Percentiles rank a stretch among this genome's conserved stretches.
phyloP scores from a whole-genome alignment of 1,140 invertebrate species.

The Drosophila miranda region DNA sequence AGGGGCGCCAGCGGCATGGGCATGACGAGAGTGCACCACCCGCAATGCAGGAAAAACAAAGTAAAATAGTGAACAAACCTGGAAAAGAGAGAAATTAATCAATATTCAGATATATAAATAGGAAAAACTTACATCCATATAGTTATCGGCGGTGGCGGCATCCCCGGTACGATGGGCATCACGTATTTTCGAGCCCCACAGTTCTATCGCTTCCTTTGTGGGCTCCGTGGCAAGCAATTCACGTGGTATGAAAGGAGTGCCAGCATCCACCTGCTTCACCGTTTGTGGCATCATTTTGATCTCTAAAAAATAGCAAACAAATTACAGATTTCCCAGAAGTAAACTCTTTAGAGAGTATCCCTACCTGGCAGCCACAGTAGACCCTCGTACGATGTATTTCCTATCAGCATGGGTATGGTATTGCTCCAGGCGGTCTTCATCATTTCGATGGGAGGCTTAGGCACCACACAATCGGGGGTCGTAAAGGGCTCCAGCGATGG shows the following conservation, averaged over 20 bases:
- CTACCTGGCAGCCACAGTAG: slow-evolving; percentile 67
- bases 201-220: slow-evolving; percentile 39
- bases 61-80: slow-evolving; percentile 72
- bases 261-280: slow-evolving; percentile 54
- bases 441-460: slow-evolving; percentile 74
- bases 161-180: slow-evolving; percentile 59
- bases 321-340: not conserved
- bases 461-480: slow-evolving; percentile 69
- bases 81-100: not conserved
- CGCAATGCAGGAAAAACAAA: slow-evolving; percentile 81
- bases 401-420: slow-evolving; percentile 82
- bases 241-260: slow-evolving; percentile 57
- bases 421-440: slow-evolving; percentile 80
- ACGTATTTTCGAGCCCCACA: slow-evolving; percentile 50
- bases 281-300: slow-evolving; percentile 48
- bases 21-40: slow-evolving; percentile 68
- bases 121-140: slow-evolving; percentile 63
- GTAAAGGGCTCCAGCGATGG: slow-evolving; percentile 79
- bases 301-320: slow-evolving; percentile 29
- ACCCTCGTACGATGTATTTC: slow-evolving; percentile 81
- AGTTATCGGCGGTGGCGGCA: slow-evolving; percentile 60
- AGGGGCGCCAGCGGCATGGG: slow-evolving; percentile 73
- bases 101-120: too few species aligned
- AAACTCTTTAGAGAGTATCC: not conserved
- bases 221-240: slow-evolving; percentile 50